Base-by-base conservation (phyloP, 2,888 invertebrate species). In the Andrena flavipes region DNA sequence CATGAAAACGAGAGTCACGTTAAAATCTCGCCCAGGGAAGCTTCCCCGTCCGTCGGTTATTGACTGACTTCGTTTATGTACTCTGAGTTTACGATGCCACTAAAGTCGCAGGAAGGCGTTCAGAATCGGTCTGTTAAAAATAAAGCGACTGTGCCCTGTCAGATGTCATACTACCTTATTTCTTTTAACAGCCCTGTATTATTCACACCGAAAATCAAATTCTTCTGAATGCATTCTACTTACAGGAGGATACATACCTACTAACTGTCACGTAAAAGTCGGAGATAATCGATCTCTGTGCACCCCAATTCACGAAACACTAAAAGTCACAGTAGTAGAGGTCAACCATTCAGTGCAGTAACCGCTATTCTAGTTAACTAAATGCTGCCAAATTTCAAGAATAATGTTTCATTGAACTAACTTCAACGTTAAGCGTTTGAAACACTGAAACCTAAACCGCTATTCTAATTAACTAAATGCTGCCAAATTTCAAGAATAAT, bases 51-150 rank as follows among this genome's bases (percentile, higher is more conserved):
- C 29, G 87, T 78, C 84, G 79, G 88, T 92, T 93, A 93, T 93
- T 93, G 92, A 93, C 93, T 92, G 88, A 91, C 91, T 91, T 92
- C 91, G 90, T 92, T 93, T 93, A 93, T 92, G 89, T 91, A 92
- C 92, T 93, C 90, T 85, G 88, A 79, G 90, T 93, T 93, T 93
- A 93, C 86, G 93, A 91, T 82, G 88, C 87, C 80, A 92, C 90
- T 93, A 93, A 93, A 93, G 87, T 83, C 77, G 23, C 80, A 59
- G 82, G 72, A 82, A 85, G 74, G 67, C 76, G 56, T 81, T 73
- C 73, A 16, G 76, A 79, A 80, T 68, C 60, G 73, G 85, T 76
- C 84, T 84, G 84, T 91, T 90, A 88, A 91, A 92, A 91, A 91
- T 91, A 90, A 92, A 91, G 85, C 78, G 73, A 67, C 63, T 71